phyloP scores from a whole-genome alignment of 1,140 invertebrate species.

The Polypedilum pembai region DNA sequence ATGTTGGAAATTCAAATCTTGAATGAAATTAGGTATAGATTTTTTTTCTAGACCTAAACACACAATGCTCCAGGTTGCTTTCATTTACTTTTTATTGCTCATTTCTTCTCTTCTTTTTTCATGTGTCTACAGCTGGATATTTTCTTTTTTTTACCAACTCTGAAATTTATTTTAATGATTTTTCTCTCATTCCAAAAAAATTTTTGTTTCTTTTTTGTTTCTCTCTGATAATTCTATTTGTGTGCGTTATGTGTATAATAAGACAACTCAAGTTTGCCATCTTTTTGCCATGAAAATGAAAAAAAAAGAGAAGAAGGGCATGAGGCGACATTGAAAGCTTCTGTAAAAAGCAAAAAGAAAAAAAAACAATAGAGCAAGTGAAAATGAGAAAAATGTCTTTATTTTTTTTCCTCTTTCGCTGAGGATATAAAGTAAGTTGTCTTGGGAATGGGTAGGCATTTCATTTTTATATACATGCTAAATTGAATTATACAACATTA shows the following conservation, averaged over 20 bases:
- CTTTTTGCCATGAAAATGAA: neutral
- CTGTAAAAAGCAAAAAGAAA: neutral
- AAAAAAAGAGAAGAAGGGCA: neutral
- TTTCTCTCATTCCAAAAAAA: no score
- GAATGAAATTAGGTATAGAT: no score
- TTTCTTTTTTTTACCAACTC: no score
- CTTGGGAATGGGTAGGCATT: neutral
- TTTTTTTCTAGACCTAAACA: no score
- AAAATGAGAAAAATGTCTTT: neutral
- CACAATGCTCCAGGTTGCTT: no score
- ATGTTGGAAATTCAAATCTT: no score
- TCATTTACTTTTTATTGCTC: neutral
- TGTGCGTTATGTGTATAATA: no score
- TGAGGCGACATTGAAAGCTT: neutral
- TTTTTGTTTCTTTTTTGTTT: no score
- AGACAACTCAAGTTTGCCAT: neutral
- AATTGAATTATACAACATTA: constrained; percentile 19
- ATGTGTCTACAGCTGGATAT: neutral
- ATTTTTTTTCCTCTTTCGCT: neutral
- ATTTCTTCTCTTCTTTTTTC: neutral
- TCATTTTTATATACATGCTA: constrained; percentile 13
- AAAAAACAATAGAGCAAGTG: neutral
- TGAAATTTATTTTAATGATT: no score
- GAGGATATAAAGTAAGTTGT: constrained; percentile 10
- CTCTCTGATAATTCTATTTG: no score